phyloP scores from a whole-genome alignment of 2,888 invertebrate genomes.

The Seira ritae region DNA sequence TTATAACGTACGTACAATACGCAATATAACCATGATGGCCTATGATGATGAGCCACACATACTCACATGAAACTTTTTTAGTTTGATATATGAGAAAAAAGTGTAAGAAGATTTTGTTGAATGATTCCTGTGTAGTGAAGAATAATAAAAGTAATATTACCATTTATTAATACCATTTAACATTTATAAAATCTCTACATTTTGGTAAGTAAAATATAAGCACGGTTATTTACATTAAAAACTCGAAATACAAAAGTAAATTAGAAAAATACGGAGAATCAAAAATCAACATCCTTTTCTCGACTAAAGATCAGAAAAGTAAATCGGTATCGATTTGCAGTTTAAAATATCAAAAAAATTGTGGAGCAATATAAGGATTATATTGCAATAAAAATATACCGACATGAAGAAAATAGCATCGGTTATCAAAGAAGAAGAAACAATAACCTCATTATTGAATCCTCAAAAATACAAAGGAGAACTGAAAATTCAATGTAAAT shows the following conservation, averaged over 20 bases:
- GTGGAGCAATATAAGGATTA: background rate
- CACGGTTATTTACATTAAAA: slow-evolving; percentile 23
- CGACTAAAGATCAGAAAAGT: background rate
- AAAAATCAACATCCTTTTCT: slow-evolving; percentile 29
- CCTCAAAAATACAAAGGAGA: background rate
- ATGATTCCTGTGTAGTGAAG: slow-evolving; percentile 21
- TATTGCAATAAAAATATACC: background rate
- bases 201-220: slow-evolving; percentile 12
- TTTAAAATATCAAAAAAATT: background rate
- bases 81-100: slow-evolving; percentile 7
- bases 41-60: too few species aligned
- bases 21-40: background rate
- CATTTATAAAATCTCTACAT: background rate
- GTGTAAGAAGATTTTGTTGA: background rate
- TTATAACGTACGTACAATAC: too few species aligned
- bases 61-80: slow-evolving; percentile 14
- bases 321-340: background rate
- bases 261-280: slow-evolving; percentile 29
- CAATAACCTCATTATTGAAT: background rate
- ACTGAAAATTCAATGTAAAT: background rate
- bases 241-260: slow-evolving; percentile 17
- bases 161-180: background rate
- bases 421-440: background rate
- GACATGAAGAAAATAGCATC: background rate
- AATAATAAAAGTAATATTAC: background rate